Base-by-base conservation (phyloP, 1,140 invertebrate species). In the Halictus rubicundus region DNA sequence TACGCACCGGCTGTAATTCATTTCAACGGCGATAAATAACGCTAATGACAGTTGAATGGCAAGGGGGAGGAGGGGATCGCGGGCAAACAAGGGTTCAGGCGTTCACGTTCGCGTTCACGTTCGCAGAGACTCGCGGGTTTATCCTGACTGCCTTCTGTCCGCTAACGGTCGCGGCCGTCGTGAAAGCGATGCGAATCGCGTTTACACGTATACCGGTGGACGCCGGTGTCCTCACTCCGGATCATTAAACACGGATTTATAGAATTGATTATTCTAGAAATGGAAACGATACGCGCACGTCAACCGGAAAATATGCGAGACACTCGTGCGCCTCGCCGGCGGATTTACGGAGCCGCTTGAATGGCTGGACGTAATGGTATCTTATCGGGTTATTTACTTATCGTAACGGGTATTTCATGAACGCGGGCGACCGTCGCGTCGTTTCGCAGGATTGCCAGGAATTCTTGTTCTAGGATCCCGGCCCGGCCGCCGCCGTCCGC, bases 21-120 rank as follows among this genome's bases (percentile, higher is more conserved):
- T 80, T 64, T 60, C 23, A 19, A 3, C 23, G 59, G 19, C 76
- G 76, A 85, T 85, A 83, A 83, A 85, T 85, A 83, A 85, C 77
- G 46, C 57, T 80, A 82, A 84, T 82, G 80, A 79, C 80, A 81
- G 80, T 37, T 82, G 83, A 85, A 85, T 80, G 73, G 81, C 54
- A 32, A n/a, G 57, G 46, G 54, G 54, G 60, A 75, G 78, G 57
- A 72, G 77, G 46, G 75, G 49, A 68, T 42, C 54, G 68, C 54
- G 32, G 76, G 10, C 57, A 61, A 57, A 68, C 69, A 52, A 79
- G 69, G 63, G 68, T 37, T 78, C 76, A 63, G 52, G 72, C 49
- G 16, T 16, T 16, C 16, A 52, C 9, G 42, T 46, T 46, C 42
- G 42, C 42, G 42, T 46, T 42, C 39, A 42, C 8, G 39, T 42